phyloP scores from a whole-genome alignment of 2,113 vertebrate genomes.

The Monarcha castaneiventris region DNA sequence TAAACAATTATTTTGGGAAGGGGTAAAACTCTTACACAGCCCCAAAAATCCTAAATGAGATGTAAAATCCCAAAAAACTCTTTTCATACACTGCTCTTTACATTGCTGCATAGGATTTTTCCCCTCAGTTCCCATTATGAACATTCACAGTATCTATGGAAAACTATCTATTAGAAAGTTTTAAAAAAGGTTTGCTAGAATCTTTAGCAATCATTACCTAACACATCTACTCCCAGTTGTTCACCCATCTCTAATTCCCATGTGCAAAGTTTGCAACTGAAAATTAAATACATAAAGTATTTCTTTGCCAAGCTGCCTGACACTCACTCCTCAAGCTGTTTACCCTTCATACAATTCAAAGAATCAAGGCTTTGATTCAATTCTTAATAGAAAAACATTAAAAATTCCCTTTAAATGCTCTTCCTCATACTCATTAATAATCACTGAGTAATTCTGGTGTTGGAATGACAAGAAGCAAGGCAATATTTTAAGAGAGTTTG shows the following conservation, averaged over 20 bases:
- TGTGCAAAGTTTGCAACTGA: neutral
- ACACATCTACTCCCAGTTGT: neutral
- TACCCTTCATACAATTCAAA: neutral
- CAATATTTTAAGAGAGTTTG: neutral
- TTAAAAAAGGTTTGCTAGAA: neutral
- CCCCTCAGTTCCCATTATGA: neutral
- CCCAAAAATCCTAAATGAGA: neutral
- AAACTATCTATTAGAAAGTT: neutral
- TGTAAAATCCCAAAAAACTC: neutral
- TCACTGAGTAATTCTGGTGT: neutral
- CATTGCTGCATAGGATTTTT: neutral
- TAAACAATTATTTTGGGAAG: neutral
- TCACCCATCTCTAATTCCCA: neutral
- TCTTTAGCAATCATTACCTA: neutral
- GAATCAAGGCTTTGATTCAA: neutral
- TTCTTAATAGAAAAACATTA: slow-evolving; percentile 34
- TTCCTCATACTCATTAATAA: neutral
- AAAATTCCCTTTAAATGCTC: slow-evolving; percentile 9
- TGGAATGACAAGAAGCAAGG: neutral
- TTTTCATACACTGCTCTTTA: accelerated
- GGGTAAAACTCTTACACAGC: neutral
- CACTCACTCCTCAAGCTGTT: neutral
- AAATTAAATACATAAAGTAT: neutral
- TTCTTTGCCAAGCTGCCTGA: neutral
- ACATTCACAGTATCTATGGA: neutral